phyloP scores from a whole-genome alignment of 2,888 invertebrate genomes.

The Megalurothrips usitatus region DNA sequence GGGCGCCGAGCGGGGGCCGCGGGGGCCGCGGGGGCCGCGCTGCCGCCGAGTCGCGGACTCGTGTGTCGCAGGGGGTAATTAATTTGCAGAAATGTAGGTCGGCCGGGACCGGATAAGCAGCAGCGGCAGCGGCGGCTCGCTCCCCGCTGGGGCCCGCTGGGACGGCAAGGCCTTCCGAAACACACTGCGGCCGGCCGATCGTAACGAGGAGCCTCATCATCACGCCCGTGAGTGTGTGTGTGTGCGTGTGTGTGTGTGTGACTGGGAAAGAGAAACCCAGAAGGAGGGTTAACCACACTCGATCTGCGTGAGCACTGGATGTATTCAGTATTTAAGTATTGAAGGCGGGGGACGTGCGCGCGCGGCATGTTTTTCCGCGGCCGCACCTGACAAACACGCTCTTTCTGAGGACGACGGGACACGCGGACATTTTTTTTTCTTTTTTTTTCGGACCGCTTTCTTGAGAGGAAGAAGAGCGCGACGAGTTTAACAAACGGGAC shows the following conservation, averaged over 20 bases:
- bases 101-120: neutral
- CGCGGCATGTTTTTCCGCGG: too few relatives aligned
- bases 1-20: neutral
- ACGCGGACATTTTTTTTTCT: too few relatives aligned
- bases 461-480: too few relatives aligned
- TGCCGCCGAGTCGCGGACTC: neutral
- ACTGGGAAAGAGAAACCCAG: neutral
- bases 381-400: too few relatives aligned
- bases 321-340: too few relatives aligned
- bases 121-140: neutral
- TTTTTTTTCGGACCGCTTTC: too few relatives aligned
- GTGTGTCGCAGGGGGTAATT: constrained; percentile 10
- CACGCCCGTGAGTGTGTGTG: neutral
- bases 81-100: constrained; percentile 22
- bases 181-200: neutral
- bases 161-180: neutral
- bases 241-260: neutral
- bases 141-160: neutral
- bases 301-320: too few relatives aligned
- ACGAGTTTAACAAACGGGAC: too few relatives aligned
- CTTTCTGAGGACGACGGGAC: too few relatives aligned
- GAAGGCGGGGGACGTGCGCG: too few relatives aligned
- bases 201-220: neutral
- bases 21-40: neutral
- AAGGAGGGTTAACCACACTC: too few relatives aligned